Evolutionary conservation across 2,888 invertebrate species (phyloP).

Genomic region (Drosophila macrothrix): DNA sequence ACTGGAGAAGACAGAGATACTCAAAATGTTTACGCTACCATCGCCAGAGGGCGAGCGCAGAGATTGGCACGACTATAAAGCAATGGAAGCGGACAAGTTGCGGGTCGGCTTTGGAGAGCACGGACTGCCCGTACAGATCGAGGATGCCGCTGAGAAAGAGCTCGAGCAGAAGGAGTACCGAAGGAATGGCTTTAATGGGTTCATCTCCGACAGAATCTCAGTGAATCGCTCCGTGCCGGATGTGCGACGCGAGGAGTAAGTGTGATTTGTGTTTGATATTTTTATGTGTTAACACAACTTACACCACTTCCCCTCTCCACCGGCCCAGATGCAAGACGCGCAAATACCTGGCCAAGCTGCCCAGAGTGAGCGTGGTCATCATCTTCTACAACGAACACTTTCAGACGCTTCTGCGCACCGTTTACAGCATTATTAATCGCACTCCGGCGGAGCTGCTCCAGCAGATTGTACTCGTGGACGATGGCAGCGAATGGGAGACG

Average conservation of each 20-base stretch:
- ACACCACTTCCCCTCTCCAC: background rate
- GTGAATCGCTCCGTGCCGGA: conserved; percentile 93
- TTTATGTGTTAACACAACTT: no score
- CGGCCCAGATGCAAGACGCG: conserved; percentile 74
- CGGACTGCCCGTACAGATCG: conserved; percentile 88
- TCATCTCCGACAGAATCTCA: conserved; percentile 95
- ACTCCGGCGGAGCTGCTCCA: conserved; percentile 92
- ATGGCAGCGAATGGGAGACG: conserved; percentile 91
- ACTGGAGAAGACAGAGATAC: background rate
- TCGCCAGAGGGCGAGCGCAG: conserved; percentile 85
- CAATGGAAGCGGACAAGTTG: conserved; percentile 87
- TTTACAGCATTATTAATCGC: conserved; percentile 92
- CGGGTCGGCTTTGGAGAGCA: conserved; percentile 90
- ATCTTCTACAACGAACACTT: conserved; percentile 98
- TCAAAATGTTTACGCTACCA: conserved; percentile 68
- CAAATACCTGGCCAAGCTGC: conserved; percentile 84
- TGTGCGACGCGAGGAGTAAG: conserved; percentile 88
- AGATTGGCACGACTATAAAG: conserved; percentile 92
- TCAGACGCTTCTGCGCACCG: conserved; percentile 92
- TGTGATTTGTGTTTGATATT: background rate
- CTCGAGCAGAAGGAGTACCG: conserved; percentile 90
- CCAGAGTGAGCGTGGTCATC: conserved; percentile 94
- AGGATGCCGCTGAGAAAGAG: conserved; percentile 86
- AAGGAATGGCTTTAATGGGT: conserved; percentile 97
- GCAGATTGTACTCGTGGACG: conserved; percentile 96